Conservation (phyloP, 1,140 invertebrate genomes). For the Saxidomus purpurata region DNA sequence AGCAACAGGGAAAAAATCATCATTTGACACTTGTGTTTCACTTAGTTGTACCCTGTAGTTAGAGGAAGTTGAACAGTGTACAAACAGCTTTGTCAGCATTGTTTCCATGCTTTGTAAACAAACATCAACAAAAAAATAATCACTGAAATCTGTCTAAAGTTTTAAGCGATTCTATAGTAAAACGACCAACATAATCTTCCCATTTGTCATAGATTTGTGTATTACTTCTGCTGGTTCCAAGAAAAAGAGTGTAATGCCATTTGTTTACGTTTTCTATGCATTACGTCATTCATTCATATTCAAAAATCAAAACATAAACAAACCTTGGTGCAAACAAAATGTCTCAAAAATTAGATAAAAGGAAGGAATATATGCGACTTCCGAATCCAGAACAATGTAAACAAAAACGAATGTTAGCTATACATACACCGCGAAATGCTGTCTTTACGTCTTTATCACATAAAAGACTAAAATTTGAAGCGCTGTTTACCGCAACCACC, state of each 20-base stretch:
- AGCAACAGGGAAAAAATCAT: too few species aligned
- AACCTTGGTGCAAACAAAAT: slow-evolving; percentile 19
- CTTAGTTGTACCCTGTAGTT: too few species aligned
- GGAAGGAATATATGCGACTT: not conserved
- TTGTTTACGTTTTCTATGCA: not conserved
- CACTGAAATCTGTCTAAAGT: not conserved
- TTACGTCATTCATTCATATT: slow-evolving; percentile 49
- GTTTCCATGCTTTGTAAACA: slow-evolving; percentile 51
- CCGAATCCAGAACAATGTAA: not conserved
- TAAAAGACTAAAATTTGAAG: slow-evolving; percentile 23
- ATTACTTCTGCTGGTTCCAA: not conserved
- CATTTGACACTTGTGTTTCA: too few species aligned
- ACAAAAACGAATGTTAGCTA: not conserved
- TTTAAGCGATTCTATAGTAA: not conserved
- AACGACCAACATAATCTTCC: too few species aligned
- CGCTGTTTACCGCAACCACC: slow-evolving; percentile 36
- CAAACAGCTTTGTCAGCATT: slow-evolving; percentile 23
- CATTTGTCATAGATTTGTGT: too few species aligned
- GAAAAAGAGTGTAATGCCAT: not conserved
- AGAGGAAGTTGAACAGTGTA: too few species aligned
- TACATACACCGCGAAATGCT: not conserved
- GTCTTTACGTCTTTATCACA: not conserved
- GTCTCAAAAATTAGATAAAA: not conserved
- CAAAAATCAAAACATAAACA: slow-evolving; percentile 60
- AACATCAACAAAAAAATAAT: slow-evolving; percentile 33